Percentiles rank a stretch among this genome's conserved stretches.
Evolutionary conservation across 2,113 vertebrate species (phyloP).

Genomic region (Ochotona curzoniae): DNA sequence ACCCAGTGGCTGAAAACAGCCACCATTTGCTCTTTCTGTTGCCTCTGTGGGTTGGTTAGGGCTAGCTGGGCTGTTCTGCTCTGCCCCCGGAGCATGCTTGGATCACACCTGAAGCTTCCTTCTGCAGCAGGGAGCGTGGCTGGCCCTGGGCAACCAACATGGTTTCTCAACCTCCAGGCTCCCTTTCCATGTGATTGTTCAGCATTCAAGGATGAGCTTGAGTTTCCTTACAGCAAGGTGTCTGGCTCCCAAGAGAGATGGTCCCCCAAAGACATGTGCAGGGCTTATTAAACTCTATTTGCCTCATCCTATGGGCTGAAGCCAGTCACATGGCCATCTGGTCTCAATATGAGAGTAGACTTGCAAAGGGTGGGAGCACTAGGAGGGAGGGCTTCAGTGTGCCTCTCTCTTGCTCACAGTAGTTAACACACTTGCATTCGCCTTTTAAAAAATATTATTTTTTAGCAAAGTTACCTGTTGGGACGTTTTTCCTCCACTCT

Average conservation of each 20-base stretch:
- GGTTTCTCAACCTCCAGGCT: not conserved
- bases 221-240: not conserved
- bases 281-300: not conserved
- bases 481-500: not conserved
- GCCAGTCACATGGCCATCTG: accelerated
- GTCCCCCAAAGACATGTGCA: not conserved
- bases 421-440: not conserved
- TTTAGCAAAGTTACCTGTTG: not conserved
- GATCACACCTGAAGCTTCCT: not conserved
- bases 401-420: not conserved
- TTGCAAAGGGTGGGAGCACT: not conserved
- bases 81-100: accelerated
- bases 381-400: not conserved
- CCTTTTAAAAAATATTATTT: not conserved
- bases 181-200: accelerated
- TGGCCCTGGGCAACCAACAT: accelerated
- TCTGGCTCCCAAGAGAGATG: not conserved
- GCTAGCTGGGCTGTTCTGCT: accelerated
- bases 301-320: not conserved
- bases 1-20: not conserved
- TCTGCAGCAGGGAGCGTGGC: not conserved
- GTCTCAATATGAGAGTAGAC: not conserved
- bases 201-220: not conserved
- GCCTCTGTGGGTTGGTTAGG: accelerated
- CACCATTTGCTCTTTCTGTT: not conserved